Evolutionary conservation across 2,888 invertebrate genomes (phyloP).

Genomic region (Nephrotoma appendiculata): DNA sequence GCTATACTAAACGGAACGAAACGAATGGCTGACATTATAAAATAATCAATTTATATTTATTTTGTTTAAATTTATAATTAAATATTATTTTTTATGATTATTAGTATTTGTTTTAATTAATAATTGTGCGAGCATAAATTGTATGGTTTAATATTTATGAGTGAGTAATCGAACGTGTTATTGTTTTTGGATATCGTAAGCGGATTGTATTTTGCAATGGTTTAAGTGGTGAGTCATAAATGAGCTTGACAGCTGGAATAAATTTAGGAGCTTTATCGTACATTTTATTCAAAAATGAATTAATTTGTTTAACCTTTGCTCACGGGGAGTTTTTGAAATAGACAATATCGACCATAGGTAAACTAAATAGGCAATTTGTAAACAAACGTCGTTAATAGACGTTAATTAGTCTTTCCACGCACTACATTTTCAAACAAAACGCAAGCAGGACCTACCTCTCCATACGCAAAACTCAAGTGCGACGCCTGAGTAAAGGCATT

Average conservation of each 20-base stretch:
- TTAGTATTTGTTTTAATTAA: not conserved
- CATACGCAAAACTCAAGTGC: no score
- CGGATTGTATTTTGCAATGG: not conserved
- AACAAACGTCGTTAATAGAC: no score
- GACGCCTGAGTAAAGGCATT: no score
- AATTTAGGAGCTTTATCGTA: not conserved
- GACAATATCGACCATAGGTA: no score
- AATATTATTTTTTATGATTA: not conserved
- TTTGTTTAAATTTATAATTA: not conserved
- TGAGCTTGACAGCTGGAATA: not conserved
- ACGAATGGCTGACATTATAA: not conserved
- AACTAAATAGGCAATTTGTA: no score
- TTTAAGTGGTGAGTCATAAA: not conserved
- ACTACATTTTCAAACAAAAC: no score
- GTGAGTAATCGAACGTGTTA: not conserved
- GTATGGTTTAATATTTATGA: not conserved
- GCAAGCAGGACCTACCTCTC: no score
- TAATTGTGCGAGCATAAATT: not conserved
- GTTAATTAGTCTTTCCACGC: no score
- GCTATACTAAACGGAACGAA: not conserved
- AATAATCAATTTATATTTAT: not conserved
- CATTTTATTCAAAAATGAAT: no score
- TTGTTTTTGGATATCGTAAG: not conserved
- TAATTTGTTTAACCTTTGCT: no score
- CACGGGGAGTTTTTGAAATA: no score